Conservation (phyloP, 2,888 invertebrate species). For the Brachyptera putata region DNA sequence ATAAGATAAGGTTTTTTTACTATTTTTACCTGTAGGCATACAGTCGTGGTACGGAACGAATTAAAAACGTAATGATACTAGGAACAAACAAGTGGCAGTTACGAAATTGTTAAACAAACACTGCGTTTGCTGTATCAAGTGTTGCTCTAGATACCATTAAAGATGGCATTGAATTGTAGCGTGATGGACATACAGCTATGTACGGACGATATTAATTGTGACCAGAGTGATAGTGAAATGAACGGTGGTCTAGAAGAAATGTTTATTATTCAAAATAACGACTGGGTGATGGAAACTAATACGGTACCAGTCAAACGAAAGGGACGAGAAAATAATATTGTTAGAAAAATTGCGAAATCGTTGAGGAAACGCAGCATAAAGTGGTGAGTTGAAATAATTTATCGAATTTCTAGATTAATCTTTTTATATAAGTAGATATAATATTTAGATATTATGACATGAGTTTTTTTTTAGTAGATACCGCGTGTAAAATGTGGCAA, state of each 20-base stretch:
- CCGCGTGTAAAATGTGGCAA: not conserved
- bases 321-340: conserved; percentile 9
- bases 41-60: no score
- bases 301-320: not conserved
- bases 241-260: conserved; percentile 7
- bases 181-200: conserved; percentile 6
- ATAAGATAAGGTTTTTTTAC: no score
- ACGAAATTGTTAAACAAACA: no score
- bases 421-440: not conserved
- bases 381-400: conserved; percentile 23
- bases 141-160: not conserved
- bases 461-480: not conserved
- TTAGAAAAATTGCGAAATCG: conserved; percentile 14
- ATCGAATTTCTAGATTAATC: not conserved
- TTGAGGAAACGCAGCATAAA: conserved; percentile 27
- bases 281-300: conserved; percentile 6
- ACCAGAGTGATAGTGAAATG: conserved; percentile 5
- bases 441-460: not conserved
- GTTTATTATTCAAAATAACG: not conserved
- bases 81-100: no score
- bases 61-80: no score
- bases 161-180: conserved; percentile 1
- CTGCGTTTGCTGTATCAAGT: no score
- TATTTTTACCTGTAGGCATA: no score
- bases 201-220: no score